Evolutionary conservation across 2,113 vertebrate species (phyloP).

Genomic region (Syngnathus typhle): DNA sequence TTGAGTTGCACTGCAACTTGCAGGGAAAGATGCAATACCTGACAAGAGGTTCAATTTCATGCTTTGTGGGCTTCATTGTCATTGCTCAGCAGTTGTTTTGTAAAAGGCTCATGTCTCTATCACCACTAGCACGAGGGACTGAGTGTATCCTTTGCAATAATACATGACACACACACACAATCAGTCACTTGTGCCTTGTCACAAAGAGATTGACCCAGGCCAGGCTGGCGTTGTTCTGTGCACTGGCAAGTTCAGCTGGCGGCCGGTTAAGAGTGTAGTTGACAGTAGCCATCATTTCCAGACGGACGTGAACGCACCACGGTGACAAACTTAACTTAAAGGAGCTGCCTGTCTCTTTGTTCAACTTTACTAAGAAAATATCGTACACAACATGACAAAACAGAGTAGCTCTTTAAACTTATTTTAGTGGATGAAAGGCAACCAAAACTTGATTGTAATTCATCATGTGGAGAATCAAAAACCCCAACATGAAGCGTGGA

Average conservation of each 20-base stretch:
- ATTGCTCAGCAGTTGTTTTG: slow-evolving; percentile 53
- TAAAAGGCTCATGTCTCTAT: slow-evolving; percentile 26
- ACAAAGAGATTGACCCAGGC: slow-evolving; percentile 34
- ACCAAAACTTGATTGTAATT: not conserved
- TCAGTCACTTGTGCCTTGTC: slow-evolving; percentile 33
- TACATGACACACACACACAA: slow-evolving; percentile 27
- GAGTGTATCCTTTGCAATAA: slow-evolving; percentile 32
- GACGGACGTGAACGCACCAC: not conserved
- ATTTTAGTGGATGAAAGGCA: not conserved
- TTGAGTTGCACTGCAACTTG: slow-evolving; percentile 26
- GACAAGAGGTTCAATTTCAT: slow-evolving; percentile 31
- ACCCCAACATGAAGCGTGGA: slow-evolving; percentile 11
- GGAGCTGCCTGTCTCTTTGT: too few relatives aligned
- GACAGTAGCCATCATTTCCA: not conserved
- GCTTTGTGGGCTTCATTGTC: slow-evolving; percentile 37
- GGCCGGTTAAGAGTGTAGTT: slow-evolving; percentile 1
- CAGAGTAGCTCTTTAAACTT: not conserved
- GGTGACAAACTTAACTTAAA: not conserved
- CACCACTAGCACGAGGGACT: slow-evolving; percentile 37
- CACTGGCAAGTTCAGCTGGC: slow-evolving; percentile 28
- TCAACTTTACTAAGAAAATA: not conserved
- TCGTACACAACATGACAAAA: not conserved
- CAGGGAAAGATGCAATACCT: slow-evolving; percentile 18
- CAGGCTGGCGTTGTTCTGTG: slow-evolving; percentile 38
- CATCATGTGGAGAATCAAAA: slow-evolving; percentile 1